Percentiles rank a stretch among this genome's conserved stretches.
Evolutionary conservation across 2,888 invertebrate species (phyloP).

Genomic region (Hylaea fasciaria): DNA sequence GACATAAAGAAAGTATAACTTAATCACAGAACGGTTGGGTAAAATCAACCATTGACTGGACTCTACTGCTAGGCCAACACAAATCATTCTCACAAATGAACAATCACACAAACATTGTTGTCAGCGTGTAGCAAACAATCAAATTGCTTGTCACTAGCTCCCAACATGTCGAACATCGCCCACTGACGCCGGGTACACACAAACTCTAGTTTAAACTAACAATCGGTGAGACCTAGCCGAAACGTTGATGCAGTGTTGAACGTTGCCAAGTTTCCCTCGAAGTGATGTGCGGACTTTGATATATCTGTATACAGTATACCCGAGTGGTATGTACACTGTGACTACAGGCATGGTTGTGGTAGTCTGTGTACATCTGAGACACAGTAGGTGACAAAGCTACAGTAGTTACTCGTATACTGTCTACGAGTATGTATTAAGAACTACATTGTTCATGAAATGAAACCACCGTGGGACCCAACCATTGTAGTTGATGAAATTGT

Average conservation of each 20-base stretch:
- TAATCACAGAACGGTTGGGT: no score
- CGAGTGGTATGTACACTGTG: neutral
- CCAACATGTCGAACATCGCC: neutral
- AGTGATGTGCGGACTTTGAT: constrained; percentile 25
- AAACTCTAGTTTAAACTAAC: constrained; percentile 20
- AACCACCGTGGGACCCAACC: no score
- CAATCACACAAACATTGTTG: neutral
- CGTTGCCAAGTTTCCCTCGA: constrained; percentile 19
- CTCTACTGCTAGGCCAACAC: no score
- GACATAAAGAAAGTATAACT: no score
- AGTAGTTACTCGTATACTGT: no score
- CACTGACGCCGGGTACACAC: neutral
- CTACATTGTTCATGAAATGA: no score
- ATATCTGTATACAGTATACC: constrained; percentile 24
- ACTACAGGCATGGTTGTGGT: constrained; percentile 10
- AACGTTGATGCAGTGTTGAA: constrained; percentile 31
- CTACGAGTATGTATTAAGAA: no score
- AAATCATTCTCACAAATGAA: no score
- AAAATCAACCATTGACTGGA: no score
- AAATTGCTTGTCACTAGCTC: neutral
- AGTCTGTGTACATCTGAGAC: neutral
- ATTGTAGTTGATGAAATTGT: no score
- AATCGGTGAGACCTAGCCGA: constrained; percentile 20
- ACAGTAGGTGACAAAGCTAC: neutral
- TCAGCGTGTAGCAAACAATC: neutral